Percentiles rank a stretch among this genome's conserved stretches.
These are phyloP conservation scores for Prolemur simus DNA, from an alignment of 2,113 vertebrate species.

Conservation along the genomic window DNA sequence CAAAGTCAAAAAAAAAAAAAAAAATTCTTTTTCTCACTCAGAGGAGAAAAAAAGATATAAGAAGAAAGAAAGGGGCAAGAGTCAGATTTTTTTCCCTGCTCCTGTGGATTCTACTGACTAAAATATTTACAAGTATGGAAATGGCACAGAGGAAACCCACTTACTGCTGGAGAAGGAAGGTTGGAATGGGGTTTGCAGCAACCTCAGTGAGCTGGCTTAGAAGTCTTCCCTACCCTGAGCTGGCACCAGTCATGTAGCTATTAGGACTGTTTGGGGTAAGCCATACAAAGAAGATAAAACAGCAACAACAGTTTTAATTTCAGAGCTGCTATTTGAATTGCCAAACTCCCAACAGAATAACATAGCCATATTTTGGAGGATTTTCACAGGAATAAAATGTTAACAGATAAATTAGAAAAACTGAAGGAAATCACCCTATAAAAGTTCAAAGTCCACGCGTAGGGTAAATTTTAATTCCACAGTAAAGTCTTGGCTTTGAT, in stretches of 20 bases:
- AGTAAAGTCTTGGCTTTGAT: neutral
- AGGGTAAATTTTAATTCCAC: conserved; percentile 1
- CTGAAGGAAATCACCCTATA: neutral
- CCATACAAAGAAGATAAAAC: conserved; percentile 29
- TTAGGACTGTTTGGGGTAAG: conserved; percentile 16
- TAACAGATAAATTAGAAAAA: conserved; percentile 9
- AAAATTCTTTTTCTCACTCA: neutral
- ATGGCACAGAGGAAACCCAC: conserved; percentile 10
- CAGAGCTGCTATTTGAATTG: neutral
- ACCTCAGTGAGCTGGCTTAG: neutral
- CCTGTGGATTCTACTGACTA: neutral
- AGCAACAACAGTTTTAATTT: neutral
- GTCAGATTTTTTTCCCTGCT: neutral
- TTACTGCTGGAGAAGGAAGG: conserved; percentile 14
- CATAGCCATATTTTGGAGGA: neutral
- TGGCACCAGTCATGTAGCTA: conserved; percentile 33
- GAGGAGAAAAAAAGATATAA: conserved; percentile 21
- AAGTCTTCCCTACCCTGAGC: neutral
- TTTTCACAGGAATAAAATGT: conserved; percentile 32
- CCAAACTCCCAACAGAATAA: neutral
- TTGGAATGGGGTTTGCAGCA: neutral
- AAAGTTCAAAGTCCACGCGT: conserved; percentile 3
- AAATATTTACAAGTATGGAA: conserved; percentile 54
- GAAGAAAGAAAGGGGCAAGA: neutral
- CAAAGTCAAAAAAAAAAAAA: neutral